Evolutionary conservation across 1,140 invertebrate species (phyloP).

Genomic region (Centruroides vittatus): DNA sequence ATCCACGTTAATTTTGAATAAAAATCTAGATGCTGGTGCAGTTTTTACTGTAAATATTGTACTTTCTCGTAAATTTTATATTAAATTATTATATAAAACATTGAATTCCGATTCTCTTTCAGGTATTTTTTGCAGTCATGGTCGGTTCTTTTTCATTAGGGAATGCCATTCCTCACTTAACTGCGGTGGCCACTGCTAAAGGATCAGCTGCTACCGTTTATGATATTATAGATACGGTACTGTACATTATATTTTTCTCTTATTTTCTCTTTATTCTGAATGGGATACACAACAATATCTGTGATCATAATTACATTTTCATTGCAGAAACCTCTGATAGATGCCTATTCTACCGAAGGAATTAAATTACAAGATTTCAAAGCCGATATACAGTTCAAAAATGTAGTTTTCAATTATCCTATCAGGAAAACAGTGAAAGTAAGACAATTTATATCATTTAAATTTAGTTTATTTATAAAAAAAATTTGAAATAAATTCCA

Average conservation of each 20-base stretch:
- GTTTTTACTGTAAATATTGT: neutral
- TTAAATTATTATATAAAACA: neutral
- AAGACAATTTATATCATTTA: neutral
- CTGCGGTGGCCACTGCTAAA: conserved; percentile 55
- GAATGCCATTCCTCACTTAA: conserved; percentile 63
- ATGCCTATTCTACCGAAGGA: conserved; percentile 46
- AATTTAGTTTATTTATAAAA: neutral
- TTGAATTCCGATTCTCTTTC: neutral
- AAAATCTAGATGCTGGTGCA: neutral
- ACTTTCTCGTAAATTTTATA: neutral
- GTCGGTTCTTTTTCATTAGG: conserved; percentile 72
- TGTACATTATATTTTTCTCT: neutral
- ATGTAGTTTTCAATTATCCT: conserved; percentile 66
- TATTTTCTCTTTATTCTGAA: neutral
- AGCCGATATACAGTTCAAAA: conserved; percentile 55
- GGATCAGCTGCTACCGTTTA: conserved; percentile 67
- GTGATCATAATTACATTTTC: neutral
- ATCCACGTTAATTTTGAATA: neutral
- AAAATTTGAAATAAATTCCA: neutral
- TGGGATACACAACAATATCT: neutral
- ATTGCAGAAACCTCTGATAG: conserved; percentile 43
- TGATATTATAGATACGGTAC: conserved; percentile 46
- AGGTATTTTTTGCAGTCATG: conserved; percentile 62
- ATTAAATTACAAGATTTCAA: conserved; percentile 41
- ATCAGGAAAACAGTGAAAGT: conserved; percentile 27